Base-by-base conservation (phyloP, 2,113 vertebrate genomes). In the Epinephelus cyanopodus region DNA sequence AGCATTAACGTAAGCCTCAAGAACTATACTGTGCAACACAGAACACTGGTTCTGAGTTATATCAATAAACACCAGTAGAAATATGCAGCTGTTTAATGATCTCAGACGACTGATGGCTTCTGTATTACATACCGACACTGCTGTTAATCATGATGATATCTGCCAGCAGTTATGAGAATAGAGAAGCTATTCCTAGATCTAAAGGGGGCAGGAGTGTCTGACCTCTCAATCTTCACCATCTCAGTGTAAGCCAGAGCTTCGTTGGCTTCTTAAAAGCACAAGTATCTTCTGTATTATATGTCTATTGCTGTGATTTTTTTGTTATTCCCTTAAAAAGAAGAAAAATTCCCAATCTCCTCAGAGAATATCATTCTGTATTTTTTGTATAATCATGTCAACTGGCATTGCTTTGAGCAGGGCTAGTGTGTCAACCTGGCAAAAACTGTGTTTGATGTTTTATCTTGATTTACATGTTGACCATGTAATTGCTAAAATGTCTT, bases 401-500 rank as follows among this genome's bases (percentile, higher is more conserved):
- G 82, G 45, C 62, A 67, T 83, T 84, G 80, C 86, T 87, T 87
- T 75, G 56, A 89, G 80, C 75, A 72, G 78, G 54, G 63, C 68
- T 82, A 56, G 57, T 83, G 48, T 75, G 74, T 85, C 39, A 75
- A 73, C 68, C 58, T 77, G 65, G 77, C 48, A 74, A 85, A 69
- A 80, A 85, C 84, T 82, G 73, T 88, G 79, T 90, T 81, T 70
- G 74, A 82, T 84, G 84, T 90, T 85, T 91, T 79, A 65, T 85
- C 68, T 82, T 85, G 39, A 82, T 82, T 90, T 85, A 93, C 91
- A 94, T 93, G 93, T 94, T 92, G 91, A 94, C 52, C 90, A 92
- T 93, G 92, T 93, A 91, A 90, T 72, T 87, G 74, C 65, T 74
- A 71, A 80, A 74, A 39, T 78, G 67, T 66, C 60, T 83, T 70